Percentiles rank a stretch among this genome's conserved stretches.
These are phyloP conservation scores for Phrynocephalus versicolor DNA, from an alignment of 2,113 vertebrate species.

Conservation along the genomic window DNA sequence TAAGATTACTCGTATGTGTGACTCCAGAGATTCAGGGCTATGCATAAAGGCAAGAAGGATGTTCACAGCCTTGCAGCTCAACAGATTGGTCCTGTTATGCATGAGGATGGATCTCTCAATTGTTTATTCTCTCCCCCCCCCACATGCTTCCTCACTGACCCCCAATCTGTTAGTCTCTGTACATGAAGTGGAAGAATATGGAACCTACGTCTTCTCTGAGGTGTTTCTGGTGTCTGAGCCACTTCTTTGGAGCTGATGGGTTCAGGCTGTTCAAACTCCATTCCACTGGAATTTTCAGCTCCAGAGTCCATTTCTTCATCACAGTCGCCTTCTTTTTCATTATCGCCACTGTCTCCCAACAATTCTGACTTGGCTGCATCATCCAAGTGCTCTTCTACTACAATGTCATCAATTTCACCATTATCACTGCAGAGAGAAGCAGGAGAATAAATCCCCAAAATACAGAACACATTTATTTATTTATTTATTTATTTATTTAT, in stretches of 20 bases:
- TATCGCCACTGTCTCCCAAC: not conserved
- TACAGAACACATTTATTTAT: not conserved
- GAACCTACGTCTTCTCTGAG: not conserved
- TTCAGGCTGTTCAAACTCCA: not conserved
- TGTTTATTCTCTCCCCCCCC: not conserved
- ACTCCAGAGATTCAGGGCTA: no score
- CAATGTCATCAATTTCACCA: constrained; percentile 4
- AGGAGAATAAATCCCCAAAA: not conserved
- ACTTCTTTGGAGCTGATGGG: not conserved
- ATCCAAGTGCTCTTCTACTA: not conserved
- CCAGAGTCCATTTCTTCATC: not conserved
- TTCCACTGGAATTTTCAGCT: not conserved
- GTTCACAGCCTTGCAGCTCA: no score
- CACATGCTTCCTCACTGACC: not conserved
- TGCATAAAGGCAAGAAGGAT: no score
- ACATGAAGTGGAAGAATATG: no score
- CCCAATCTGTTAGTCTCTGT: not conserved
- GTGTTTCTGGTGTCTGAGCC: not conserved
- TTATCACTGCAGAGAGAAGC: not conserved
- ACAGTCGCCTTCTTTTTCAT: not conserved
- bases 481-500: no score
- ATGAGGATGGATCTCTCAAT: not conserved
- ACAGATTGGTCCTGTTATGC: not conserved
- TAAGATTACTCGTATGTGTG: no score
- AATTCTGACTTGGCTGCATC: not conserved